Evolutionary conservation across 2,888 invertebrate species (phyloP).

Genomic region (Mythimna ferrago): DNA sequence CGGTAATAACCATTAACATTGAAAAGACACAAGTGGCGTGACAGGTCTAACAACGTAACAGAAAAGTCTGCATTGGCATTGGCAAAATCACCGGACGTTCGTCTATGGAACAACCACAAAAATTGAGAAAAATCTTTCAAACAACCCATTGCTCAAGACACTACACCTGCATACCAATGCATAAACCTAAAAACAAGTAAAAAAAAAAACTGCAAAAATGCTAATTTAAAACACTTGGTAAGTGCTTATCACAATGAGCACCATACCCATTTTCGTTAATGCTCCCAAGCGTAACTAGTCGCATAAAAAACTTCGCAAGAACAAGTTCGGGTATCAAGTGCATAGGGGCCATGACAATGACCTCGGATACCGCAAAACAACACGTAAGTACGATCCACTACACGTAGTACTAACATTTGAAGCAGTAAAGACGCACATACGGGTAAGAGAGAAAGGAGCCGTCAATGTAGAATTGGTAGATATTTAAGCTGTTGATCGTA

Average conservation of each 20-base stretch:
- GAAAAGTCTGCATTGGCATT: no score
- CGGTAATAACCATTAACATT: no score
- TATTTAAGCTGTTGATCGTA: neutral
- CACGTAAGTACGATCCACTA: slow-evolving; percentile 27
- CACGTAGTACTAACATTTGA: neutral
- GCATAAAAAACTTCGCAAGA: slow-evolving; percentile 57
- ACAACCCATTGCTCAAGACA: no score
- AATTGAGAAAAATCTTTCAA: no score
- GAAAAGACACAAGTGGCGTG: no score
- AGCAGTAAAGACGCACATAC: slow-evolving; percentile 9
- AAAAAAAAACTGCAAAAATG: neutral
- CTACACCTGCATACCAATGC: no score
- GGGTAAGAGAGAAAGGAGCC: neutral
- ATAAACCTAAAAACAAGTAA: neutral
- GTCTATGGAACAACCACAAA: no score
- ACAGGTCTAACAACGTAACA: no score
- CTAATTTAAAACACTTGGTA: slow-evolving; percentile 1
- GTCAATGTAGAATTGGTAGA: neutral
- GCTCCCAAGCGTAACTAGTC: slow-evolving; percentile 26
- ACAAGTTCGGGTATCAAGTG: slow-evolving; percentile 64
- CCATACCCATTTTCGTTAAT: slow-evolving; percentile 14
- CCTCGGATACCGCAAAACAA: slow-evolving; percentile 53
- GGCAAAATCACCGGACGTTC: no score
- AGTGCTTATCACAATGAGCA: neutral
- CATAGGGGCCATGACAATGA: slow-evolving; percentile 62